A percentile compares a stretch with the other conserved stretches of the same genome.
Evolutionary conservation across 92 coral and sea anemone species (phyloP).

Genomic region (Heliopora coerulea): DNA sequence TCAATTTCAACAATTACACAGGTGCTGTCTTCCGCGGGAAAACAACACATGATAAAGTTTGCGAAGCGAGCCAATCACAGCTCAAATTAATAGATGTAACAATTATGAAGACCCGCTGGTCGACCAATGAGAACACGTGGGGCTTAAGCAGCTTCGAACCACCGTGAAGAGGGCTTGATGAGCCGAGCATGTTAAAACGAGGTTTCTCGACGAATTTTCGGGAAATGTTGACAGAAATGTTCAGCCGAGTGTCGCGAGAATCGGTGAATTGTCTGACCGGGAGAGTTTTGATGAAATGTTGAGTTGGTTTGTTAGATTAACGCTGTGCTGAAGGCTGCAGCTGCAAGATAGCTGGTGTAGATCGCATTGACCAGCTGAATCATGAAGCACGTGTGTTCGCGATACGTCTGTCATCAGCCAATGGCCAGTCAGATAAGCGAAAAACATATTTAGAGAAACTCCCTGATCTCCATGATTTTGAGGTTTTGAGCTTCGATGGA

Average conservation of each 20-base stretch:
- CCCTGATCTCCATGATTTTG: not conserved
- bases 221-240: not conserved
- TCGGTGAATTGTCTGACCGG: not conserved
- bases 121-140: conserved; percentile 66
- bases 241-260: not conserved
- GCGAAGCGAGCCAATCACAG: conserved; percentile 72
- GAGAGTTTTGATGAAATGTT: not conserved
- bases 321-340: not conserved
- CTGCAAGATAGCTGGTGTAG: conserved; percentile 12
- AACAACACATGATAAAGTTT: conserved; percentile 85
- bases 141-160: conserved; percentile 63
- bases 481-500: too few relatives aligned
- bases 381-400: not conserved
- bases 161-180: conserved; percentile 71
- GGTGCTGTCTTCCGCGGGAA: conserved; percentile 91
- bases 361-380: conserved; percentile 1
- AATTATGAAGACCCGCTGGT: conserved; percentile 67
- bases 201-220: not conserved
- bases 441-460: conserved; percentile 1
- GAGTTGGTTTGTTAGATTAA: not conserved
- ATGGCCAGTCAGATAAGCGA: not conserved
- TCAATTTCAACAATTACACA: conserved; percentile 70
- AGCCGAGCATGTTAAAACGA: conserved; percentile 54
- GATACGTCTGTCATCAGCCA: conserved; percentile 1
- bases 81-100: conserved; percentile 66